Conservation (phyloP, 2,797 vertebrate species). For the Melanotaenia boesemani region DNA sequence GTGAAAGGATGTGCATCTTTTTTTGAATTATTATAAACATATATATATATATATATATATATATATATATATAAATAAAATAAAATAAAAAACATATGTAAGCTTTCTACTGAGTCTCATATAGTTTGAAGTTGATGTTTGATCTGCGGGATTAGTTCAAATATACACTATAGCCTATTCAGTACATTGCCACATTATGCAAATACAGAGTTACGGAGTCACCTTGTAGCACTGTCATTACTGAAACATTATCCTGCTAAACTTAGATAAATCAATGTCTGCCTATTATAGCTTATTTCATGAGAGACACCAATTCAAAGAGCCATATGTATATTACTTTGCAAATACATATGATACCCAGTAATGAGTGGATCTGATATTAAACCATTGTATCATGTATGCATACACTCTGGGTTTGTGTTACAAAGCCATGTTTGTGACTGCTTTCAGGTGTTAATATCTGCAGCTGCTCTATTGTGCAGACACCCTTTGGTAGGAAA, state of each 20-base stretch:
- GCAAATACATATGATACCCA: neutral
- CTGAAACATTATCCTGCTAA: conserved; percentile 12
- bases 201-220: conserved; percentile 44
- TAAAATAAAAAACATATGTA: conserved; percentile 50
- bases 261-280: neutral
- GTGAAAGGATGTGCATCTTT: neutral
- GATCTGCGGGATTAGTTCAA: conserved; percentile 13
- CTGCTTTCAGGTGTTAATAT: conserved; percentile 36
- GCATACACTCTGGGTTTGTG: neutral
- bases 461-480: conserved; percentile 33
- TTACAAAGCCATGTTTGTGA: neutral
- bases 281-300: neutral
- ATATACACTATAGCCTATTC: no score
- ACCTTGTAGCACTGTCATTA: conserved; percentile 48
- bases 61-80: no score
- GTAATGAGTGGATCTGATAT: neutral
- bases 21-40: no score
- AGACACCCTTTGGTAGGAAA: conserved; percentile 1
- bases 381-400: neutral
- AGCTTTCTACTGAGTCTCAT: conserved; percentile 37
- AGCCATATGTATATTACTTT: neutral
- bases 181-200: conserved; percentile 49
- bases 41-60: no score
- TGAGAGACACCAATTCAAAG: neutral
- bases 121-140: conserved; percentile 50